Base-by-base conservation (phyloP, 2,113 vertebrate genomes). In the Brachionichthys hirsutus region DNA sequence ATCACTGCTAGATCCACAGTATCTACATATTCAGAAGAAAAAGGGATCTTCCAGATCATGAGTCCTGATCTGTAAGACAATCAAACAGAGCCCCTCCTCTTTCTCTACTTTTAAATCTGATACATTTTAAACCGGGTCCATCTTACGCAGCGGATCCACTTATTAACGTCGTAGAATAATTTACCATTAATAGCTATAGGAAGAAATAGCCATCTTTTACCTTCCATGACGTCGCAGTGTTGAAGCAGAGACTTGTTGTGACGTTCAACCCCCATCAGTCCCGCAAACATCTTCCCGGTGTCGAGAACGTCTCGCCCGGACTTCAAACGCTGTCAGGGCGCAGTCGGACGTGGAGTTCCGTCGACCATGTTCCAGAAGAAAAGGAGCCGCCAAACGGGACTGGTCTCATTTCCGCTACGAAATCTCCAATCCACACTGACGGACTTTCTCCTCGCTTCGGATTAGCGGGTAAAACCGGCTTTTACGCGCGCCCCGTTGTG, bases 391-490 rank as follows among this genome's bases (percentile, higher is more conserved):
- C 35, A 45, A 13, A 3, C 17, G 47, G 42, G 38, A 35, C 70
- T 84, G 84, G 81, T 54, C 76, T 86, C 84, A 88, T 84, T 89
- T 89, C 86, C 87, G 88, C 64, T 84, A 35, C 62, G 76, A 80
- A 88, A 80, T 84, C 85, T 49, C 60, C 41, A 75, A 49, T 57
- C 54, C 64, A 16, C 57, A 12, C 53, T 73, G 51, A 30, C 24
- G 24, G 55, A 58, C 49, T 55, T 9, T 12, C 11, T 36, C 3
- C 46, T n/a, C 17, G 22, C 18, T 55, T 49, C 1, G 16, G 44
- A 48, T 43, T 10, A 49, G 67, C 47, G 24, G 9, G 18, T 38
- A 44, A 70, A 75, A 30, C 52, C 65, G 68, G 71, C 63, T 73
- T 70, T 45, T 16, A 9, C n/a, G 9, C n/a, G 18, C 35, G 19